A percentile compares a stretch with the other conserved stretches of the same genome.
These are phyloP conservation scores for Tenthredo distinguenda DNA, from an alignment of 2,888 invertebrate genomes.

Conservation along the genomic window DNA sequence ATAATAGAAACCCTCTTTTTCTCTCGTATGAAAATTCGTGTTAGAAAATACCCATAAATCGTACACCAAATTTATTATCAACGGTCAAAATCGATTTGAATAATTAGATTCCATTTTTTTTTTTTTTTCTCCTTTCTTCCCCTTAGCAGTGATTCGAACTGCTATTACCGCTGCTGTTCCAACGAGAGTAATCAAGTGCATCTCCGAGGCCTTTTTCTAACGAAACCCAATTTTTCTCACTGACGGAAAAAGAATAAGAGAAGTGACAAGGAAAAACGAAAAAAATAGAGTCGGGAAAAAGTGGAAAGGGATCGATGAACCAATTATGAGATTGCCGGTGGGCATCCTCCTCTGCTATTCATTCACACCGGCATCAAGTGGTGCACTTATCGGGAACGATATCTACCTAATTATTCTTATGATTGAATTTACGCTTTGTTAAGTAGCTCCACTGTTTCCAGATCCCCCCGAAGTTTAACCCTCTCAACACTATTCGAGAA, in stretches of 20 bases:
- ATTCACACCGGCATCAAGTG: background rate
- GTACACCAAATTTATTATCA: background rate
- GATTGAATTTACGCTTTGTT: constrained; percentile 4
- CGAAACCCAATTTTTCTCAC: constrained; percentile 25
- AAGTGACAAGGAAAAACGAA: background rate
- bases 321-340: background rate
- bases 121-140: background rate
- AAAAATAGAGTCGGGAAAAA: background rate
- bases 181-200: constrained; percentile 30
- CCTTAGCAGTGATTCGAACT: background rate
- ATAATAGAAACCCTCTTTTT: background rate
- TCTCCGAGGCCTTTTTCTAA: constrained; percentile 11
- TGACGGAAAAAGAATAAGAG: too few species aligned
- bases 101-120: background rate
- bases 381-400: background rate
- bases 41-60: background rate
- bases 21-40: background rate
- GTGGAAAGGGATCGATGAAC: constrained; percentile 15
- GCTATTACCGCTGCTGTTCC: background rate
- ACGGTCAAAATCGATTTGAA: background rate
- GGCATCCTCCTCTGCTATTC: background rate
- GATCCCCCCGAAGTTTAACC: background rate
- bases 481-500: background rate
- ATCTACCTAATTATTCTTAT: background rate
- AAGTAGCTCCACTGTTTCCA: background rate